phyloP scores from a whole-genome alignment of 2,113 vertebrate genomes.

The Galemys pyrenaicus region DNA sequence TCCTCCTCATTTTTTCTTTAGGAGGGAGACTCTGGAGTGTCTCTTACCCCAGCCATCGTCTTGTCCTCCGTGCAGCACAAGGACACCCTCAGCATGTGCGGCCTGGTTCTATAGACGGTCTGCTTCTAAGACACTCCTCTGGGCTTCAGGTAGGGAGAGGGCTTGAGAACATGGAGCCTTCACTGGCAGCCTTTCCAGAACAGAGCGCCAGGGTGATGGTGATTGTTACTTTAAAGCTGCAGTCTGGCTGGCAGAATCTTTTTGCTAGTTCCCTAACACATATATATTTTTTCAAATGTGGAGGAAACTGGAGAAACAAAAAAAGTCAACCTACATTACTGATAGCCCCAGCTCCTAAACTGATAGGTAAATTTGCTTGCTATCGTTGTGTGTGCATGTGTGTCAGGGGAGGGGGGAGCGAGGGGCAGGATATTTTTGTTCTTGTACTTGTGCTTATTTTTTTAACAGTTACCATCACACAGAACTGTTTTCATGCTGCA shows the following conservation, averaged over 20 bases:
- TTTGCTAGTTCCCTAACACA: not conserved
- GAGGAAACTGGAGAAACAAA: not conserved
- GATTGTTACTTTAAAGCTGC: not conserved
- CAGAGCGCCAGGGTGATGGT: too few species aligned
- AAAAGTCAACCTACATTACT: not conserved
- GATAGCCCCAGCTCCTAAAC: not conserved
- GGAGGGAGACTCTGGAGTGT: not conserved
- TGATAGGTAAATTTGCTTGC: not conserved
- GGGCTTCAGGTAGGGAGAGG: not conserved
- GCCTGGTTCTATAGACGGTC: not conserved
- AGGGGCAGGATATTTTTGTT: not conserved
- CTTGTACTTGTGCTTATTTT: not conserved
- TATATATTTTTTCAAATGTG: not conserved
- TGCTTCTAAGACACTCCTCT: not conserved
- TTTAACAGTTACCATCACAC: not conserved
- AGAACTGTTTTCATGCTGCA: not conserved
- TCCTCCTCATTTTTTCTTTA: not conserved
- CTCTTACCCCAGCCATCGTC: not conserved
- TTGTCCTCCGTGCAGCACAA: not conserved
- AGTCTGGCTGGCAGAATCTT: not conserved
- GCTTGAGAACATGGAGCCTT: too few species aligned
- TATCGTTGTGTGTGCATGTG: too few species aligned
- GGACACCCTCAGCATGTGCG: rapidly evolving
- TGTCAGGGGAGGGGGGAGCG: too few species aligned
- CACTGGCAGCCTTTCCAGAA: not conserved